Base-by-base conservation (phyloP, 2,113 vertebrate genomes). In the Sylvia atricapilla region DNA sequence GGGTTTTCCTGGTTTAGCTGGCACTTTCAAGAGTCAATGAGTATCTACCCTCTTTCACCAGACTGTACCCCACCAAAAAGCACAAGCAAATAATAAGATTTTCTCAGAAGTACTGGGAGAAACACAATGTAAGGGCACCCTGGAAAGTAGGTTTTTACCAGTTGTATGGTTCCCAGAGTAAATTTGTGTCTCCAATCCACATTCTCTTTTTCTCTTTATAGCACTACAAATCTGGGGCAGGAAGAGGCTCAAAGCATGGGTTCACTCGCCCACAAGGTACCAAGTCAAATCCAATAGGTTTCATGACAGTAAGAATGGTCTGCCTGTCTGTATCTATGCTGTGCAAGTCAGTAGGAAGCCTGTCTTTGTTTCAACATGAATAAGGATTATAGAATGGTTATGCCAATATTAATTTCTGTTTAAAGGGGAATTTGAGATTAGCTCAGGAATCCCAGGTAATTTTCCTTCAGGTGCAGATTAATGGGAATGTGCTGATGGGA, bases 241-340 rank as follows among this genome's bases (percentile, higher is more conserved):
- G 80, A 96, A 89, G 95, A 93, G 58, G 58, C 84, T 82, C 90
- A 77, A 90, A 84, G 68, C 94, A 93, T 77, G 93, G 66, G 56
- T 89, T 68, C 89, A 50, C 35, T 95, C 95, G 0, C 72, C 41
- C 28, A 85, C 93, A 94, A 97, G 97, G 97, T 97, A 97, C 88
- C 67, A 77, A 95, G 58, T 82, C 37, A 76, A 94, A 86, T 75
- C 52, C 77, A 68, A 0, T 24, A 82, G 73, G 44, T 75, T 88
- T 86, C 44, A 33, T 77, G 89, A 81, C 69, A 93, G 23, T 94
- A 83, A 74, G 52, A 89, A 75, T 5, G 19, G 58, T 86, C 76
- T 86, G 55, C 56, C 56, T 95, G 74, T 59, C 63, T 87, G 37
- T 88, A n/a, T 89, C 37, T 10, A 0, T 39, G 47, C 76, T 96